Percentiles rank a stretch among this genome's conserved stretches.
Evolutionary conservation across 37 sponge, comb jelly and placozoan species (phyloP).

Genomic region (Theonella swinhoei): DNA sequence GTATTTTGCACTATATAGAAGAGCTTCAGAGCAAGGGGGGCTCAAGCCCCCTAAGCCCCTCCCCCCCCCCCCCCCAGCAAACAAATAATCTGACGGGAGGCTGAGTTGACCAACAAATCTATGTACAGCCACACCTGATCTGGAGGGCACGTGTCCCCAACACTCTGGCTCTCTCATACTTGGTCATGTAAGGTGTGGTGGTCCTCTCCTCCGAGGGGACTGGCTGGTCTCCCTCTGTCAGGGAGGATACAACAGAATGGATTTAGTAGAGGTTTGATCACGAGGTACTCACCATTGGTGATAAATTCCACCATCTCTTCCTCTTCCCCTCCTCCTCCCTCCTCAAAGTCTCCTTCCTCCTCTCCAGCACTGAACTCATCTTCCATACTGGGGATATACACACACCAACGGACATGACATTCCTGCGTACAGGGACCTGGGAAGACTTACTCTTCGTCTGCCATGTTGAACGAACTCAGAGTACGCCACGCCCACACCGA

Average conservation of each 20-base stretch:
- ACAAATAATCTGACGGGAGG: too few species aligned
- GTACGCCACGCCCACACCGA: background rate
- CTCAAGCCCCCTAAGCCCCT: background rate
- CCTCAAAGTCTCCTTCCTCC: background rate
- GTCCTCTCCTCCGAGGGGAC: conserved; percentile 61
- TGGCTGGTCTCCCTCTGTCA: conserved; percentile 17
- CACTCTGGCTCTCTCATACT: conserved; percentile 96
- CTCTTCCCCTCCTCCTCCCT: background rate
- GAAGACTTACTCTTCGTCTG: conserved; percentile 33
- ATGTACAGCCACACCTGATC: conserved; percentile 69
- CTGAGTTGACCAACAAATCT: background rate
- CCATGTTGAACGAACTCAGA: background rate
- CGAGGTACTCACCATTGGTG: background rate
- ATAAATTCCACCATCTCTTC: background rate
- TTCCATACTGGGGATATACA: background rate
- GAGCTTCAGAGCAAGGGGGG: too few species aligned
- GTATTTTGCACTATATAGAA: background rate
- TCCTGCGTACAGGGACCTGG: background rate
- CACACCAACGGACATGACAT: background rate
- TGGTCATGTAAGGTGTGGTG: conserved; percentile 99
- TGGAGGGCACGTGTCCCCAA: conserved; percentile 98
- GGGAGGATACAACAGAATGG: too few species aligned
- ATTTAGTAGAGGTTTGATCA: too few species aligned
- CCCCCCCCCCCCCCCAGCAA: too few species aligned
- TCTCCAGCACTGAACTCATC: background rate